Conservation (phyloP, 2,888 invertebrate species). For the Temnothorax unifasciatus region DNA sequence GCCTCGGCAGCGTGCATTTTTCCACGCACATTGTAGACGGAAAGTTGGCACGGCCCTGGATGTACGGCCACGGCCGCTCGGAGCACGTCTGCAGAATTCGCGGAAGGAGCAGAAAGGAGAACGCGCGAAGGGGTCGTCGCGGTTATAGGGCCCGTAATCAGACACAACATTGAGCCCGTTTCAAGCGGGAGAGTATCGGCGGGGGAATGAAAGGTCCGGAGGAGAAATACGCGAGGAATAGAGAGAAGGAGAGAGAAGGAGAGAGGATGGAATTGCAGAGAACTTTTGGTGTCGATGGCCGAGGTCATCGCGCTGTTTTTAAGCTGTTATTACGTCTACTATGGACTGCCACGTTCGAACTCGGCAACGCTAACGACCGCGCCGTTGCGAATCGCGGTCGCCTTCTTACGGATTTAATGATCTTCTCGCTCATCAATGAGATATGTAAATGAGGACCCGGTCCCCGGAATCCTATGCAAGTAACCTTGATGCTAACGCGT, state of each 20-base stretch:
- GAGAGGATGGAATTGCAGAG: neutral
- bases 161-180: conserved; percentile 64
- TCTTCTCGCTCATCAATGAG: conserved; percentile 37
- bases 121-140: conserved; percentile 46
- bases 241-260: neutral
- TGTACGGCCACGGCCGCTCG: neutral
- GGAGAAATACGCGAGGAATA: neutral
- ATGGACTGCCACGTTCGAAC: conserved; percentile 11
- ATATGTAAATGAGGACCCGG: conserved; percentile 41
- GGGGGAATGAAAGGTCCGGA: conserved; percentile 9
- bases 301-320: conserved; percentile 62
- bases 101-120: conserved; percentile 54
- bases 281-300: conserved; percentile 62
- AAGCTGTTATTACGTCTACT: conserved; percentile 59
- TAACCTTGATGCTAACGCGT: conserved; percentile 43
- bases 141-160: conserved; percentile 66
- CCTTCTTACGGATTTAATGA: conserved; percentile 32
- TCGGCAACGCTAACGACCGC: neutral
- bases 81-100: conserved; percentile 50
- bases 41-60: conserved; percentile 41
- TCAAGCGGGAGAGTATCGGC: conserved; percentile 1
- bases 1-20: conserved; percentile 60
- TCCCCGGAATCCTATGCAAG: neutral
- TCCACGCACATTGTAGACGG: conserved; percentile 63
- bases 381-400: conserved; percentile 5